These are phyloP conservation scores for Arvicanthis niloticus DNA, from an alignment of 2,113 vertebrate genomes.

Conservation along the genomic window DNA sequence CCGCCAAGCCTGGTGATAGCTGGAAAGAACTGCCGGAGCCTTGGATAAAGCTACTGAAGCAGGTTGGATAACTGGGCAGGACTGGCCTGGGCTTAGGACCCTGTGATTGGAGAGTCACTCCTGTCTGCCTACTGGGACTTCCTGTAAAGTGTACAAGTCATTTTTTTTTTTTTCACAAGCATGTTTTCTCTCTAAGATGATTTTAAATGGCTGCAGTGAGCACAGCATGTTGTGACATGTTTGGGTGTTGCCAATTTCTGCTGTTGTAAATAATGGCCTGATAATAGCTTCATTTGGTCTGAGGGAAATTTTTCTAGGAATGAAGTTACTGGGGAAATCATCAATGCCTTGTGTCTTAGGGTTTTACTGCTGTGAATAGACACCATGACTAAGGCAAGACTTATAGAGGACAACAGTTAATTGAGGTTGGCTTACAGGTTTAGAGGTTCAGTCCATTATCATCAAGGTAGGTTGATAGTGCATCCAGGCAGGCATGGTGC, in stretches of 20 bases:
- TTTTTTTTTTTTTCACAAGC: background rate
- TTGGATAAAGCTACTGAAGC: background rate
- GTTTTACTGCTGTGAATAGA: too few species aligned
- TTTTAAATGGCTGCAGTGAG: background rate
- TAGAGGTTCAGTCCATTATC: too few species aligned
- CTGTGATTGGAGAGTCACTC: background rate
- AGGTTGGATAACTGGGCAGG: too few species aligned
- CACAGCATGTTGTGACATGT: background rate
- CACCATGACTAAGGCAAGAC: too few species aligned
- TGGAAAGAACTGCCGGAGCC: background rate
- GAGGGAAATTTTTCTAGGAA: background rate
- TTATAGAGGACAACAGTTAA: too few species aligned
- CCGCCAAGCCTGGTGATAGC: background rate
- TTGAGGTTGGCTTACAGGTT: too few species aligned
- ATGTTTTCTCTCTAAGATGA: background rate
- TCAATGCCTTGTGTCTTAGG: too few species aligned
- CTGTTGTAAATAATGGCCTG: background rate
- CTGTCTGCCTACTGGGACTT: background rate
- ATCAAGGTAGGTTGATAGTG: too few species aligned
- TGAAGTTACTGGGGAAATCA: background rate
- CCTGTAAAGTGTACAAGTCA: background rate
- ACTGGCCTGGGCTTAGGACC: background rate
- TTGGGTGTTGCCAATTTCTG: background rate
- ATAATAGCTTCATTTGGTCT: background rate
- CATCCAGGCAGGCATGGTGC: too few species aligned